These are phyloP conservation scores for Calephelis nemesis DNA, from an alignment of 1,140 invertebrate genomes.

Conservation along the genomic window DNA sequence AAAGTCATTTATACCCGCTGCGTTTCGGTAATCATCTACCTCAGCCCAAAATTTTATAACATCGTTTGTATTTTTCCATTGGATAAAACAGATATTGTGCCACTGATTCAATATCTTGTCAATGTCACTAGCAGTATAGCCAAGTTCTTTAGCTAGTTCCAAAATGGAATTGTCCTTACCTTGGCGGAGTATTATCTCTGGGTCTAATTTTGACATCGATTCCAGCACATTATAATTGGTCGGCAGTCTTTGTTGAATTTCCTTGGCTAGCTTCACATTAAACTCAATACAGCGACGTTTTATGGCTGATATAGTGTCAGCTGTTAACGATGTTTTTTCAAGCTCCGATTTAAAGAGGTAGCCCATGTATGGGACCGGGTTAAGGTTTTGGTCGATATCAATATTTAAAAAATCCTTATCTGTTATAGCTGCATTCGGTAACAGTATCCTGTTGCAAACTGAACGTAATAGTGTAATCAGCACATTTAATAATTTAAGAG, in stretches of 20 bases:
- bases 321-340: conserved; percentile 25
- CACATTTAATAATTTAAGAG: conserved; percentile 7
- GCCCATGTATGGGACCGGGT: conserved; percentile 23
- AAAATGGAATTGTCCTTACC: conserved; percentile 23
- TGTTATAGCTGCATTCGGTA: conserved; percentile 24
- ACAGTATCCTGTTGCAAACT: conserved; percentile 28
- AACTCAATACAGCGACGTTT: conserved; percentile 31
- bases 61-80: conserved; percentile 15
- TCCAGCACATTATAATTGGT: conserved; percentile 26
- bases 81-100: conserved; percentile 4
- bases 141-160: conserved; percentile 23
- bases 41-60: conserved; percentile 23
- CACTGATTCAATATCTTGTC: conserved; percentile 7
- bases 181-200: conserved; percentile 24
- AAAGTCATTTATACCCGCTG: conserved; percentile 24
- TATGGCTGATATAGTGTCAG: conserved; percentile 24
- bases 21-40: conserved; percentile 23
- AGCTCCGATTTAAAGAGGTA: conserved; percentile 27
- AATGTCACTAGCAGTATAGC: conserved; percentile 11
- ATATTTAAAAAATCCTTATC: conserved; percentile 29
- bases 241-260: conserved; percentile 31
- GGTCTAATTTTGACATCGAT: conserved; percentile 17
- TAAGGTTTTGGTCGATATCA: conserved; percentile 26
- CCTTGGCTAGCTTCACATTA: conserved; percentile 28
- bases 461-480: conserved; percentile 27